Evolutionary conservation across 2,113 vertebrate species (phyloP).

Genomic region (Saimiri boliviensis): DNA sequence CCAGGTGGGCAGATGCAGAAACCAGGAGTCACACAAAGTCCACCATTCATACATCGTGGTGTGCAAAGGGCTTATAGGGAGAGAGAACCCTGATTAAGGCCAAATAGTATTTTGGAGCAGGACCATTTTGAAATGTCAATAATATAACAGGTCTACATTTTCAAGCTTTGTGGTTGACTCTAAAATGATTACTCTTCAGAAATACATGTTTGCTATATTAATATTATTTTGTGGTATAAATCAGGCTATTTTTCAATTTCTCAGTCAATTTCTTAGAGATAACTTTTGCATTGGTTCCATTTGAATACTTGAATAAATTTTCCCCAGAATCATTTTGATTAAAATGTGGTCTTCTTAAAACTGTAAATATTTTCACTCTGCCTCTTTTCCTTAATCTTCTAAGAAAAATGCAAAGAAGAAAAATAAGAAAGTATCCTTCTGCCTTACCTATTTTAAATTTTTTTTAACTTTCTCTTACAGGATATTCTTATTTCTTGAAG

Average conservation of each 20-base stretch:
- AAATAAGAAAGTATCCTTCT: slow-evolving; percentile 36
- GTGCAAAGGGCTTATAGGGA: slow-evolving; percentile 86
- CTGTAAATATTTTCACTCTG: slow-evolving; percentile 11
- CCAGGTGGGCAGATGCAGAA: slow-evolving; percentile 93
- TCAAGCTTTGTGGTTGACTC: background rate
- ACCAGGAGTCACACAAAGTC: slow-evolving; percentile 91
- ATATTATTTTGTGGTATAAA: background rate
- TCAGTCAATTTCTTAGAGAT: slow-evolving; percentile 8
- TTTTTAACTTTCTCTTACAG: background rate
- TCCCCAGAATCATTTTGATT: slow-evolving; percentile 32
- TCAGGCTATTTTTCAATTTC: background rate
- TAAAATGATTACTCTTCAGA: slow-evolving; percentile 17
- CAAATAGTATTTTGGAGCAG: background rate
- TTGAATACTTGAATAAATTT: background rate
- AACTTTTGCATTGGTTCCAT: slow-evolving; percentile 21
- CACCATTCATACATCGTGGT: slow-evolving; percentile 90
- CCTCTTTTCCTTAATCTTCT: slow-evolving; percentile 23
- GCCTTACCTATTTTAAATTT: background rate
- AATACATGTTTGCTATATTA: background rate
- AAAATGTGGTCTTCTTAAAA: background rate
- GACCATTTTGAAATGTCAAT: background rate
- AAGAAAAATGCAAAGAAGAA: slow-evolving; percentile 54
- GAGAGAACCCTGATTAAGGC: slow-evolving; percentile 23
- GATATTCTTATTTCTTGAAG: slow-evolving; percentile 60
- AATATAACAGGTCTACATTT: background rate